Percentiles rank a stretch among this genome's conserved stretches.
Evolutionary conservation across 2,113 vertebrate species (phyloP).

Genomic region (Climacteris rufus): DNA sequence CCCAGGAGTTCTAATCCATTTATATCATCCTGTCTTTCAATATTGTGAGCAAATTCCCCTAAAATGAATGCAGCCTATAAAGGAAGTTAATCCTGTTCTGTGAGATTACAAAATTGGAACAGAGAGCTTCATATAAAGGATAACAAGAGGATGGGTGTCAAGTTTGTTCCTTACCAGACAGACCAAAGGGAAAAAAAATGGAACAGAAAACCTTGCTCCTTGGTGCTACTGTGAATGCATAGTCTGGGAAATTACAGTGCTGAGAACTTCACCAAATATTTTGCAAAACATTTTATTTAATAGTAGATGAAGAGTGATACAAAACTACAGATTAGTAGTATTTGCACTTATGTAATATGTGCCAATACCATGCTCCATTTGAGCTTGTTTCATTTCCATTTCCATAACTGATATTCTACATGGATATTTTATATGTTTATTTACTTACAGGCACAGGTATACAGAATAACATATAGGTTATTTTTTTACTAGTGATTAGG

Average conservation of each 20-base stretch:
- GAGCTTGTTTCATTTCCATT: background rate
- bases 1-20: slow-evolving; percentile 21
- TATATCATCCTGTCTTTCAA: background rate
- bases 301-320: background rate
- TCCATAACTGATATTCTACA: background rate
- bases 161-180: background rate
- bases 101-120: background rate
- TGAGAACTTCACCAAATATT: background rate
- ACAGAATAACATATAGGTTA: background rate
- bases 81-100: slow-evolving; percentile 19
- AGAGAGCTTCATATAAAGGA: background rate
- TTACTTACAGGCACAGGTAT: background rate
- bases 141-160: background rate
- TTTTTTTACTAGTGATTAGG: background rate
- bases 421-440: background rate
- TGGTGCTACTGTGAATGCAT: background rate
- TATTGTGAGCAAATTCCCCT: slow-evolving; percentile 1
- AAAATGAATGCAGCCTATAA: background rate
- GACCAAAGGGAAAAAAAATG: background rate
- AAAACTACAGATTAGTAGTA: background rate
- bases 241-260: background rate
- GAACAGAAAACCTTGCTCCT: background rate
- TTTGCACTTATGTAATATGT: background rate
- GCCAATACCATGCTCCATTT: background rate
- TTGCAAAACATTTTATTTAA: accelerated